Evolutionary conservation across 2,113 vertebrate species (phyloP).

Genomic region (Salvator merianae): DNA sequence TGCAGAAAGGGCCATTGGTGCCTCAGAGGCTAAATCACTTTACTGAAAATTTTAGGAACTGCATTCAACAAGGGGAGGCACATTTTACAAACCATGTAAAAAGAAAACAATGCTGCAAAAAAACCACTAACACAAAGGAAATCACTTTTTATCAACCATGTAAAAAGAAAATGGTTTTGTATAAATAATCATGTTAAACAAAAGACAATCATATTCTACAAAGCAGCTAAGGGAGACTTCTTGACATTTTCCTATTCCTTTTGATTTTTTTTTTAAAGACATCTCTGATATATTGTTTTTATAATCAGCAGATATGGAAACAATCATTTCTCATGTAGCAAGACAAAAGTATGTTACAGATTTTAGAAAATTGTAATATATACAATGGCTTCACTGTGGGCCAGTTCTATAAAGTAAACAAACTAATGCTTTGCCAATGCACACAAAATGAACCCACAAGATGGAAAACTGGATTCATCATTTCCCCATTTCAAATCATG

Average conservation of each 20-base stretch:
- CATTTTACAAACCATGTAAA: too few relatives aligned
- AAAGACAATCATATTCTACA: not conserved
- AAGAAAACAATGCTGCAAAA: too few relatives aligned
- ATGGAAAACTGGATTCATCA: not conserved
- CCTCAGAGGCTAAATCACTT: too few relatives aligned
- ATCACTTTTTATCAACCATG: too few relatives aligned
- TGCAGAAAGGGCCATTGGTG: too few relatives aligned
- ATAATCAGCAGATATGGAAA: not conserved
- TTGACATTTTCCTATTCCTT: not conserved
- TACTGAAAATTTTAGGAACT: too few relatives aligned
- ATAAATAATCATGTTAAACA: too few relatives aligned
- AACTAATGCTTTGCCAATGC: not conserved
- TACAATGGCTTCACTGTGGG: not conserved
- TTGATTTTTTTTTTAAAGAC: not conserved
- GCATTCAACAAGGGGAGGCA: too few relatives aligned
- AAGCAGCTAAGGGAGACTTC: not conserved
- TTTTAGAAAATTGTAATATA: not conserved
- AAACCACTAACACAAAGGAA: too few relatives aligned
- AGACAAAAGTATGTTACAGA: not conserved
- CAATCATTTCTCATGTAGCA: not conserved
- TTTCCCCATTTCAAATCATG: not conserved
- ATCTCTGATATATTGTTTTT: not conserved
- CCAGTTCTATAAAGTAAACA: not conserved
- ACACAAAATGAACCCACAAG: not conserved
- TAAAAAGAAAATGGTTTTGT: too few relatives aligned